Percentiles rank a stretch among this genome's conserved stretches.
These are phyloP conservation scores for Drosophila albomicans DNA, from an alignment of 1,140 invertebrate species.

Conservation along the genomic window DNA sequence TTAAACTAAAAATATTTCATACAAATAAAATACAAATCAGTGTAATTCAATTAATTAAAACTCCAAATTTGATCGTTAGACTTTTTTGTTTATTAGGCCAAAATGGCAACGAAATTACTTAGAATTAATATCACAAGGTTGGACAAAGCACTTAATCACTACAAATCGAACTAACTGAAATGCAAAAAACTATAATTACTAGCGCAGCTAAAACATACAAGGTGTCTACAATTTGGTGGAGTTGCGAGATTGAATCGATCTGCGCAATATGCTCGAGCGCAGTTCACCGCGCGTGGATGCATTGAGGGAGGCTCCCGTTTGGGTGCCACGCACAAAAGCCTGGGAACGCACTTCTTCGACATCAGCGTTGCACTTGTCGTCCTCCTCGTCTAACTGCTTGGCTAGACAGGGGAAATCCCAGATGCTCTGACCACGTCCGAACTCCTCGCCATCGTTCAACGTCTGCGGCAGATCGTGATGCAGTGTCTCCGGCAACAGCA, in stretches of 20 bases:
- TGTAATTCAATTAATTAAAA: background rate
- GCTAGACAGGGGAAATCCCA: constrained; percentile 91
- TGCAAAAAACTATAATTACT: constrained; percentile 36
- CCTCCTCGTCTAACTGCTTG: constrained; percentile 66
- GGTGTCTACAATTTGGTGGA: constrained; percentile 68
- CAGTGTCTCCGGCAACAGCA: constrained; percentile 93
- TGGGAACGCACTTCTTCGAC: constrained; percentile 70
- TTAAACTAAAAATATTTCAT: too few relatives aligned
- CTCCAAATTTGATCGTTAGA: constrained; percentile 15
- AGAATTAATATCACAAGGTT: constrained; percentile 54
- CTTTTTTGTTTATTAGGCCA: constrained; percentile 28
- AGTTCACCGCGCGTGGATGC: constrained; percentile 89
- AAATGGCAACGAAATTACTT: constrained; percentile 47
- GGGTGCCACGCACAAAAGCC: constrained; percentile 79
- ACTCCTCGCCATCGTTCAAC: constrained; percentile 93
- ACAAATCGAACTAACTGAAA: constrained; percentile 47
- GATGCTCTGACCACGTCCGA: constrained; percentile 91
- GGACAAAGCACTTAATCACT: constrained; percentile 22
- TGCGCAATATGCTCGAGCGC: constrained; percentile 88
- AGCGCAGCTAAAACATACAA: constrained; percentile 17
- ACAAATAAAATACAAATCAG: too few relatives aligned
- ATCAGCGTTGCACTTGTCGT: constrained; percentile 62
- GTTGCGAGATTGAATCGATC: constrained; percentile 78
- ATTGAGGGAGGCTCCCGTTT: constrained; percentile 86
- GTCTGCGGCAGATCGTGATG: constrained; percentile 93